Evolutionary conservation across 2,888 invertebrate genomes (phyloP), one percentile per base, ranked within the genome.

Genomic region (Drosophila prolongata): DNA sequence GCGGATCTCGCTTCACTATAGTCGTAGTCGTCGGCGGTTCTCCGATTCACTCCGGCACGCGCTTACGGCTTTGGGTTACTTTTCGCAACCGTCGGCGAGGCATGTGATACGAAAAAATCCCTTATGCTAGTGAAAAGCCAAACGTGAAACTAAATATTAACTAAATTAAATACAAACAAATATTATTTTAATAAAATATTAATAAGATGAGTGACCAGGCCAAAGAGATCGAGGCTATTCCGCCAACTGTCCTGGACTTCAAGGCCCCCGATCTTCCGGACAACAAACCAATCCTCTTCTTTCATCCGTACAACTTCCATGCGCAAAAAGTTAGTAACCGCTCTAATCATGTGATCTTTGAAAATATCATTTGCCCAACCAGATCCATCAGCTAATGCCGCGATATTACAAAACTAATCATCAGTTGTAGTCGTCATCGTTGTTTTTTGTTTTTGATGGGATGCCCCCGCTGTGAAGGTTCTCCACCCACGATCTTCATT

Each of bases 301-400:
- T 95, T 85, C 95, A 95, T 91, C 94, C 95, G 73, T 95, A 95
- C 91, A 95, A 95, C 79, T 95, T 95, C 91, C 95, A 95, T 90
- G 95, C 95, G 38, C 95, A 95, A 93, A 95, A 95, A 95, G 96
- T 96, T 93, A 91, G 91, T 77, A 46, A 16, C 16, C 37, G 30
- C 47, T 3, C 42, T 50, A 65, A 69, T 68, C 65, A 77, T 68
- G 64, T 76, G 73, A 73, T 69, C 49, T 66, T 13, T 34, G 47
- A 49, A 49, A 34, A 52, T 62, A 58, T 27, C 50, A 44, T 55
- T 61, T 65, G 43, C 55, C 35, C 27, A 40, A 27, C 46, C 19
- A 43, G 35, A 61, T 62, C 50, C 19, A 47, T 49, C 13, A 44
- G 44, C 55, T 40, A 75, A 66, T 61, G 61, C 44, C 62, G 46